phyloP scores from a whole-genome alignment of 2,888 invertebrate genomes.

The Strigamia maritima region DNA sequence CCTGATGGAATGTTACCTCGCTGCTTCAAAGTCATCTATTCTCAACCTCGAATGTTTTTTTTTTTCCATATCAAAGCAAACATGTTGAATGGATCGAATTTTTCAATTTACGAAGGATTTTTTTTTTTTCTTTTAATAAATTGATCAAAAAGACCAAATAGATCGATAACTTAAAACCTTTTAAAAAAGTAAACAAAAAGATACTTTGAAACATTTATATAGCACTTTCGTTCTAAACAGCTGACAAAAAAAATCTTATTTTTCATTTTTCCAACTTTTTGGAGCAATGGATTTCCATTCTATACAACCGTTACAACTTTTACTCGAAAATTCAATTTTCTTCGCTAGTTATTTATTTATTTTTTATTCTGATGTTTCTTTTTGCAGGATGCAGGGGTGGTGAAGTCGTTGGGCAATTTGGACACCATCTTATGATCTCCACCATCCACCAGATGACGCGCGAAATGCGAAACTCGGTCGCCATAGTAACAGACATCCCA shows the following conservation, averaged over 20 bases:
- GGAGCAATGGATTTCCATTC: too few relatives aligned
- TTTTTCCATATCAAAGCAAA: background rate
- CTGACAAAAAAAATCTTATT: too few relatives aligned
- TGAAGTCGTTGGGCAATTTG: constrained; percentile 35
- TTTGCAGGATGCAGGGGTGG: constrained; percentile 35
- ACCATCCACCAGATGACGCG: constrained; percentile 29
- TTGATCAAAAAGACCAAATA: background rate
- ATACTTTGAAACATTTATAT: too few relatives aligned
- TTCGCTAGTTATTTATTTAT: background rate
- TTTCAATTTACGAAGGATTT: background rate
- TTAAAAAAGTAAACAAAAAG: too few relatives aligned
- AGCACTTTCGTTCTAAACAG: too few relatives aligned
- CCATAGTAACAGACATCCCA: constrained; percentile 20
- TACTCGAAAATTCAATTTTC: background rate
- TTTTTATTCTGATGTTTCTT: background rate
- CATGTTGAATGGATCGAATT: constrained; percentile 15
- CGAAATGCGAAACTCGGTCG: background rate
- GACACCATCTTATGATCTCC: constrained; percentile 37
- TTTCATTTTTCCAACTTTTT: too few relatives aligned
- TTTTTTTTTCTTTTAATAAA: background rate
- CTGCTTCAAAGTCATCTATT: background rate
- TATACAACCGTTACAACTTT: too few relatives aligned
- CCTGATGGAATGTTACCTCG: background rate
- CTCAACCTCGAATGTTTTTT: background rate
- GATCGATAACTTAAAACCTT: background rate